A percentile compares a stretch with the other conserved stretches of the same genome.
Conservation (phyloP, 2,888 invertebrate genomes). For the Deroplatys truncata region DNA sequence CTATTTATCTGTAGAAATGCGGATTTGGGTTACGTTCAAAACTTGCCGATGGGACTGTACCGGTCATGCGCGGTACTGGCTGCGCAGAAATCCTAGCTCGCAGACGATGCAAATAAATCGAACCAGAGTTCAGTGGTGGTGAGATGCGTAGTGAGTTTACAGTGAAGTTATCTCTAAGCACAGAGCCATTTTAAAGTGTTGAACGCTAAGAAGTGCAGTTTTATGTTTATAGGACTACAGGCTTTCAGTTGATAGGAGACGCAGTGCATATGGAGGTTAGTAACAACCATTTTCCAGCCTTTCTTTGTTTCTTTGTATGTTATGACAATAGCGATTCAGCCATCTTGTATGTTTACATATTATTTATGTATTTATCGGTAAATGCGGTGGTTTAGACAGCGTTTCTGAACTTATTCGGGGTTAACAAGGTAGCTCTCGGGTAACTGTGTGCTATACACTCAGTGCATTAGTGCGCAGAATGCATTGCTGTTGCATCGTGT, state of each 20-base stretch:
- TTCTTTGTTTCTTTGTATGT: conserved; percentile 35
- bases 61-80: conserved; percentile 12
- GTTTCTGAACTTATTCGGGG: not conserved
- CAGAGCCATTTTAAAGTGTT: conserved; percentile 34
- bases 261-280: conserved; percentile 44
- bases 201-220: conserved; percentile 20
- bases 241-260: conserved; percentile 33
- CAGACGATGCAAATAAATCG: conserved; percentile 45
- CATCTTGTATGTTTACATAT: conserved; percentile 34
- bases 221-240: conserved; percentile 37
- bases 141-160: conserved; percentile 32
- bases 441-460: not conserved
- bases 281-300: conserved; percentile 32
- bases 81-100: conserved; percentile 34
- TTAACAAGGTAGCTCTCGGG: not conserved
- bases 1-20: not conserved
- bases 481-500: not conserved
- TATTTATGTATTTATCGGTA: not conserved
- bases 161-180: not conserved
- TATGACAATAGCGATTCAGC: conserved; percentile 35
- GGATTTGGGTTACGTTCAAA: not conserved
- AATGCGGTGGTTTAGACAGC: not conserved
- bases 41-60: not conserved
- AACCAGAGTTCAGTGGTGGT: conserved; percentile 38
- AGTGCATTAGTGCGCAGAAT: not conserved